phyloP scores from a whole-genome alignment of 2,113 vertebrate species.

The Scolopax mira region DNA sequence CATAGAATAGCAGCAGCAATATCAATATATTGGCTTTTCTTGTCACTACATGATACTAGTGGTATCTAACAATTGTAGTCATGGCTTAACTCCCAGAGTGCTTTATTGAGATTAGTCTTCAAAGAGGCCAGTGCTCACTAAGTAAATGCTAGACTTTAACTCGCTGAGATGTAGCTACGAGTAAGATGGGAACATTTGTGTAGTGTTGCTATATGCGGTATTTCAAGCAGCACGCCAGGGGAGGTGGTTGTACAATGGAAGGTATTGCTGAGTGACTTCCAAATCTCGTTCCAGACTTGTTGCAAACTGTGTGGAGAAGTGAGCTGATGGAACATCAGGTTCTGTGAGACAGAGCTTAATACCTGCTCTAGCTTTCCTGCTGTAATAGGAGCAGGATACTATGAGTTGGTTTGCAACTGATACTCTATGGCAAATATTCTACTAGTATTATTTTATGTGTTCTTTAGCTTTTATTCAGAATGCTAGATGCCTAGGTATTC shows the following conservation, averaged over 20 bases:
- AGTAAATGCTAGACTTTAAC: background rate
- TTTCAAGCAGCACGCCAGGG: background rate
- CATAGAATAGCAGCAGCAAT: background rate
- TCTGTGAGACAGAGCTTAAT: background rate
- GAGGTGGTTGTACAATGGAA: background rate
- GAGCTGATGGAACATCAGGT: background rate
- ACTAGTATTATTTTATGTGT: background rate
- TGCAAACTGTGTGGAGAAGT: background rate
- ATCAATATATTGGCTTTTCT: background rate
- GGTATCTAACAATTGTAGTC: background rate
- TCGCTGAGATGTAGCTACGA: background rate
- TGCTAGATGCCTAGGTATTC: background rate
- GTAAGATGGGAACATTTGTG: background rate
- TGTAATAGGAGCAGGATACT: background rate
- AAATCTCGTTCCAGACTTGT: background rate
- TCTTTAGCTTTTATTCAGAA: background rate
- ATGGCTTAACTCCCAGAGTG: background rate
- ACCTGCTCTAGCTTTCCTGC: background rate
- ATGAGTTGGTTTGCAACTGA: background rate
- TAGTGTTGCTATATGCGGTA: background rate
- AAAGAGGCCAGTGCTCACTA: background rate
- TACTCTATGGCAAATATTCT: background rate
- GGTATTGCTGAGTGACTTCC: background rate
- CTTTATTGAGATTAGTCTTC: background rate
- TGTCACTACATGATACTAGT: background rate